Evolutionary conservation across 2,113 vertebrate species (phyloP).

Genomic region (Bettongia penicillata): DNA sequence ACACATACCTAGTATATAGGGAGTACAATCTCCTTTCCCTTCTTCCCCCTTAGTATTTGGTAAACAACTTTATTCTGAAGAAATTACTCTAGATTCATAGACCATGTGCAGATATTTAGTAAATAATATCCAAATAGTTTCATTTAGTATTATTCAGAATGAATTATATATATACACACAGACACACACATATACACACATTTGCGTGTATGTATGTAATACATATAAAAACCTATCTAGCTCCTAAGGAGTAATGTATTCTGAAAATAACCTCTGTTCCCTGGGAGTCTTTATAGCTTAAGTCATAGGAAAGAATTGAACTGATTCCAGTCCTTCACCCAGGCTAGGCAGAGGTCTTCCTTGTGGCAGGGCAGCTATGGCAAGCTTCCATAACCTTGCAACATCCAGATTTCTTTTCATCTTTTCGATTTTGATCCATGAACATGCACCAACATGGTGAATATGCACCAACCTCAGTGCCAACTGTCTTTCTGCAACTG

Average conservation of each 20-base stretch:
- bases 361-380: neutral
- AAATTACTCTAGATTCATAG: neutral
- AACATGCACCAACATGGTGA: neutral
- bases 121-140: neutral
- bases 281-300: neutral
- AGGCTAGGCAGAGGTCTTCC: neutral
- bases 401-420: neutral
- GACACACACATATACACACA: no score
- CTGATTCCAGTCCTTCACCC: neutral
- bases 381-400: neutral
- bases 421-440: neutral
- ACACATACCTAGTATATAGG: neutral
- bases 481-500: neutral
- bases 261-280: neutral
- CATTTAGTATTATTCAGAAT: neutral
- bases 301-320: neutral
- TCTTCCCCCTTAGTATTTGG: neutral
- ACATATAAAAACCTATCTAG: no score
- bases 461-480: neutral
- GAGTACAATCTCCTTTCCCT: neutral
- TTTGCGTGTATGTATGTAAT: no score
- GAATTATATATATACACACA: no score
- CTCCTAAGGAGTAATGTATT: no score
- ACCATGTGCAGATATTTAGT: neutral
- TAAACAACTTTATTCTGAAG: neutral